phyloP scores from a whole-genome alignment of 2,797 vertebrate genomes.

The Microctenopoma lineatum region DNA sequence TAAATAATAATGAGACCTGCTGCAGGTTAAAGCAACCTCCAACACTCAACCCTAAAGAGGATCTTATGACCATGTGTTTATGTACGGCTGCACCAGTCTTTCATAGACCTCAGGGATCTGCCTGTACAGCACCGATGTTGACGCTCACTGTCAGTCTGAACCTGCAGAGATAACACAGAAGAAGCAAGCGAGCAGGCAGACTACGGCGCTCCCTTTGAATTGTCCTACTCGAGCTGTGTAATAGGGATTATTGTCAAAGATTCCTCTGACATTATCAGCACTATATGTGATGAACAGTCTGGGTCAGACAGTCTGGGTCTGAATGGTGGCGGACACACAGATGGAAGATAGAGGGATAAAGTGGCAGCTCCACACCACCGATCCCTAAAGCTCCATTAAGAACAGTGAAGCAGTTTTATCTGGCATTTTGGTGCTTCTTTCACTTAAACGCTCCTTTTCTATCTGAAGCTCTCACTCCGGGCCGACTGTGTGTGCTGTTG shows the following conservation, averaged over 20 bases:
- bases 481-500: slow-evolving; percentile 1
- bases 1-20: background rate
- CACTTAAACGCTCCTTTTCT: slow-evolving; percentile 28
- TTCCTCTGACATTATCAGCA: slow-evolving; percentile 47
- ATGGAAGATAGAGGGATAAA: slow-evolving; percentile 41
- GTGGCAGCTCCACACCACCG: slow-evolving; percentile 30
- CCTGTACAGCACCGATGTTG: background rate
- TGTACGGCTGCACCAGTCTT: background rate
- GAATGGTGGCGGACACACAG: slow-evolving; percentile 30
- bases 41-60: background rate
- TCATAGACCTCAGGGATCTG: background rate
- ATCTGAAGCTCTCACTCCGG: background rate
- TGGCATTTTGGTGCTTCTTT: slow-evolving; percentile 27
- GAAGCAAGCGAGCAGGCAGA: slow-evolving; percentile 8
- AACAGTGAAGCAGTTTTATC: slow-evolving; percentile 31
- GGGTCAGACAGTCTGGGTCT: slow-evolving; percentile 37
- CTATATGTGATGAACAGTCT: slow-evolving; percentile 30
- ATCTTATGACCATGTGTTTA: background rate
- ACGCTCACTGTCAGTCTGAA: background rate
- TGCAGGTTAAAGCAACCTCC: background rate
- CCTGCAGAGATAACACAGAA: slow-evolving; percentile 2
- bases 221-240: slow-evolving; percentile 25
- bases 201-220: slow-evolving; percentile 10
- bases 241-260: slow-evolving; percentile 39
- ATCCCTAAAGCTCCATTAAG: slow-evolving; percentile 48